Evolutionary conservation across 1,140 invertebrate genomes (phyloP), one percentile per base, ranked within the genome.

Genomic region (Ladona fulva): DNA sequence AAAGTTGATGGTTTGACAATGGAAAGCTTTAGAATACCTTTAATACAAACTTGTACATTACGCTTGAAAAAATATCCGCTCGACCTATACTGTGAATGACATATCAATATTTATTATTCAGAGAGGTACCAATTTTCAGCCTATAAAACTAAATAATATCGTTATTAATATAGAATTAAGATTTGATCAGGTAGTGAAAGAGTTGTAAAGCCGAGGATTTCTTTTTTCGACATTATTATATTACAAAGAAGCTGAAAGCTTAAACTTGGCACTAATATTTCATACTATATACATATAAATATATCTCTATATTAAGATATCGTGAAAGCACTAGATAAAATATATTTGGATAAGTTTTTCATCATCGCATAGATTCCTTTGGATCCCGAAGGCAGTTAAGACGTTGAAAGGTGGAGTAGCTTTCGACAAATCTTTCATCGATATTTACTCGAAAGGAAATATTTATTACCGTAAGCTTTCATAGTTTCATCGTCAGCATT

Each of bases 61-160:
- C 52, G 52, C 52, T 66, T 66, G 52, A 66, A 19, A 66, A 37
- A 37, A 37, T 37, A 37, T 37, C 29, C 52, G 52, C 52, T 66
- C 52, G 52, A 66, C 52, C 52, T 66, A 66, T 66, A 66, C 14
- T 66, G 52, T 66, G 52, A 66, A 66, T 19, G 52, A 66, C 52
- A 66, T 66, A 66, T 66, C 52, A 66, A 66, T 66, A 66, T 66
- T 66, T 66, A 66, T 22, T 66, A 22, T 66, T 66, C 52, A 66
- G n/a, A 66, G 52, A 66, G 14, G n/a, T 66, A 66, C 52, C 52
- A 66, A 66, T 66, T 66, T 66, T 66, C 14, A 66, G 52, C 52
- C 52, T 66, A 66, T 66, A 66, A 66, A 66, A 66, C n/a, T 66
- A 66, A 66, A 66, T 66, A 66, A 66, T 66, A 66, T 66, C 52